A percentile compares a stretch with the other conserved stretches of the same genome.
Evolutionary conservation across 2,888 invertebrate species (phyloP).

Genomic region (Drosophila antonietae): DNA sequence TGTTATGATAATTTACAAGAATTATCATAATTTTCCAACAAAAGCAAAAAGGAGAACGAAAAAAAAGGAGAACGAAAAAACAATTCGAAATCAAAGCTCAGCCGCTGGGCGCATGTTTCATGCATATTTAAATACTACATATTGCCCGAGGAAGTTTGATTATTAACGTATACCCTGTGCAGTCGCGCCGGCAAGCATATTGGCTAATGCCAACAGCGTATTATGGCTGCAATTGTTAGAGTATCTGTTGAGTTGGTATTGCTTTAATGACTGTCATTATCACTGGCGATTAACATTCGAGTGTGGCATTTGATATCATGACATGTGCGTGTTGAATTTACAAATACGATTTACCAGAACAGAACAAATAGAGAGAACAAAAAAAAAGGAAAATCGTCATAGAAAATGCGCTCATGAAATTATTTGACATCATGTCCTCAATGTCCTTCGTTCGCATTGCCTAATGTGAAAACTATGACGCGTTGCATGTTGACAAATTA

Average conservation of each 20-base stretch:
- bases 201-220: background rate
- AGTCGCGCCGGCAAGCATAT: background rate
- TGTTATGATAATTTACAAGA: constrained; percentile 51
- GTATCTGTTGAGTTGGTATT: background rate
- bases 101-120: constrained; percentile 31
- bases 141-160: constrained; percentile 27
- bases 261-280: constrained; percentile 33
- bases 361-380: background rate
- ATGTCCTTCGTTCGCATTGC: constrained; percentile 15
- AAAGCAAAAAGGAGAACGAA: constrained; percentile 4
- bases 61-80: background rate
- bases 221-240: background rate
- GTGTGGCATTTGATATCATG: constrained; percentile 40
- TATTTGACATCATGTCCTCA: constrained; percentile 36
- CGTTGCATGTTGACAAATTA: constrained; percentile 49
- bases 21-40: constrained; percentile 49
- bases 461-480: constrained; percentile 61
- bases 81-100: constrained; percentile 10
- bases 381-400: background rate
- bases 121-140: constrained; percentile 49
- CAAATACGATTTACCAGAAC: constrained; percentile 31
- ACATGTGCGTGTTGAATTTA: constrained; percentile 49
- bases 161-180: constrained; percentile 14
- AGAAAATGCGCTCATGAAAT: constrained; percentile 28
- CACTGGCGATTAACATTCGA: constrained; percentile 49